Conservation (phyloP, 2,113 vertebrate species). For the Phylloscopus trochiloides region DNA sequence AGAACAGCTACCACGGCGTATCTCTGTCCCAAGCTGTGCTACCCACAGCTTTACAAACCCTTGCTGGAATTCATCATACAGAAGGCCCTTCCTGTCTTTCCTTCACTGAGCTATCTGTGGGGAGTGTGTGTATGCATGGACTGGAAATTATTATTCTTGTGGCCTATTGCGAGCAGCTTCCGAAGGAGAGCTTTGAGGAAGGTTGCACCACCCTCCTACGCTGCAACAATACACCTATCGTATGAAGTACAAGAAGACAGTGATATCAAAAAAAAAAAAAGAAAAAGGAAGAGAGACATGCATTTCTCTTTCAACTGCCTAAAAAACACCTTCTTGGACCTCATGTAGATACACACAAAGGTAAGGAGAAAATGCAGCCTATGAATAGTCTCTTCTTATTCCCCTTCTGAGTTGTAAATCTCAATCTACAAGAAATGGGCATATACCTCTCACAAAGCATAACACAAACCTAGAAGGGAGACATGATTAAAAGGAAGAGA, state of each 20-base stretch:
- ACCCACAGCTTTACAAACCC: too few species aligned
- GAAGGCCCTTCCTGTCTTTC: too few species aligned
- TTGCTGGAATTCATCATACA: too few species aligned
- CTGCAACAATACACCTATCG: neutral
- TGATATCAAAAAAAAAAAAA: neutral
- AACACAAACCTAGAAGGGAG: neutral
- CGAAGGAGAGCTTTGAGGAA: too few species aligned
- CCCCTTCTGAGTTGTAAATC: neutral
- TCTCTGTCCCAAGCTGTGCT: too few species aligned
- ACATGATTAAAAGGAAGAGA: neutral
- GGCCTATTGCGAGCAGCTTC: too few species aligned
- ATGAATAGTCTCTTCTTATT: neutral
- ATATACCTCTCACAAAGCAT: neutral
- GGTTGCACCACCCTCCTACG: too few species aligned
- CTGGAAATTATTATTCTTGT: too few species aligned
- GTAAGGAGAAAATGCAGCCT: neutral
- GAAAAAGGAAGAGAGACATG: neutral
- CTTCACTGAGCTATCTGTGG: too few species aligned
- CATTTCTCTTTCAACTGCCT: neutral
- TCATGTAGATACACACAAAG: accelerated
- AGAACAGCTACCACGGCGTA: too few species aligned
- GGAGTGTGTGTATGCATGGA: too few species aligned
- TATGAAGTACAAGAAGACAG: neutral
- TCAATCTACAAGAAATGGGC: neutral
- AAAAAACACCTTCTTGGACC: neutral